A percentile compares a stretch with the other conserved stretches of the same genome.
These are phyloP conservation scores for Ostrea denselamellosa DNA, from an alignment of 1,140 invertebrate species.

Conservation along the genomic window DNA sequence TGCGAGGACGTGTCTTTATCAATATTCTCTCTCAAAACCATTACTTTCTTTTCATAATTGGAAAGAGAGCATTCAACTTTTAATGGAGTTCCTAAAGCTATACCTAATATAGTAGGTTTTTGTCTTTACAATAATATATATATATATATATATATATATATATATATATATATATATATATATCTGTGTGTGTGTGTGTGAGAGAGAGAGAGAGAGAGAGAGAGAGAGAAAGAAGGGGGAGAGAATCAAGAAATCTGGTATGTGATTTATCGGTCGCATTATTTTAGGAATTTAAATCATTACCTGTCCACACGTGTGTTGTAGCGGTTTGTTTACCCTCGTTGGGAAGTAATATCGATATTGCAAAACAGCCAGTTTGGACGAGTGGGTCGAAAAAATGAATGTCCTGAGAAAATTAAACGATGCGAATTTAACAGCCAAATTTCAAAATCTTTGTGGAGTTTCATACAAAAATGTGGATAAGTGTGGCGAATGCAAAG, in stretches of 20 bases:
- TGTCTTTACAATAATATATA: too few relatives aligned
- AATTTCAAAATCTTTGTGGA: conserved; percentile 51
- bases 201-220: conserved; percentile 10
- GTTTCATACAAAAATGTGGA: conserved; percentile 13
- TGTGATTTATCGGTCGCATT: neutral
- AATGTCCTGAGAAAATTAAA: conserved; percentile 34
- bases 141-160: too few relatives aligned
- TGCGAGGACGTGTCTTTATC: too few relatives aligned
- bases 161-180: too few relatives aligned
- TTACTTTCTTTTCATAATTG: too few relatives aligned
- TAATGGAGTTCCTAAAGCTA: too few relatives aligned
- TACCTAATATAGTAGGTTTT: too few relatives aligned
- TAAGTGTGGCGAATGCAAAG: neutral
- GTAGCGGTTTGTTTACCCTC: neutral
- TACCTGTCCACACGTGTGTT: neutral
- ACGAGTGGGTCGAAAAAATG: neutral
- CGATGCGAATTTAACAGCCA: conserved; percentile 48
- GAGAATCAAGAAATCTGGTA: neutral
- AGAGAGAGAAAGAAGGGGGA: too few relatives aligned
- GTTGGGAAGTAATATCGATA: neutral
- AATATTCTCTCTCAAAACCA: too few relatives aligned
- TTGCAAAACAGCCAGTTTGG: neutral
- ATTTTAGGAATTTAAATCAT: neutral
- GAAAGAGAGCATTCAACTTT: too few relatives aligned
- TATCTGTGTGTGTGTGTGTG: too few relatives aligned